Evolutionary conservation across 2,113 vertebrate genomes (phyloP), one percentile per base, ranked within the genome.

Genomic region (Xiphorhynchus elegans): DNA sequence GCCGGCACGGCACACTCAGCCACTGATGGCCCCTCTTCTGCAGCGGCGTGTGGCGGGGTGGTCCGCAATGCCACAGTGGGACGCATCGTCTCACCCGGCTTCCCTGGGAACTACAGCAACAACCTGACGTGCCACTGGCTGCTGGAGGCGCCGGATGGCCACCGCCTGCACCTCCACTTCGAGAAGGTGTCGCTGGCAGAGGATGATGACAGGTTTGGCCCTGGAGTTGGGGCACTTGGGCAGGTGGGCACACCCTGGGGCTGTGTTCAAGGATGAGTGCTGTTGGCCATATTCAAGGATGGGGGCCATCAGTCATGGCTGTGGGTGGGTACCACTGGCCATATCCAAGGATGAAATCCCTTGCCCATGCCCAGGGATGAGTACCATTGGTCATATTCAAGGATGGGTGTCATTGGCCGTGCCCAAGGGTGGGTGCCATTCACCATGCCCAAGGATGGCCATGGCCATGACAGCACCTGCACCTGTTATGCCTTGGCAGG

Each of bases 71-170:
- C 99, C 97, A 99, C 99, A 0, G 98, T 98, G 17, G 99, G 99
- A 25, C 99, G 99, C 17, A 98, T 99, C 3, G 75, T 99, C 82
- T 99, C 99, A 1, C 99, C 99, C 0, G 99, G 99, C 91, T 99
- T 99, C 96, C 99, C 99, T 0, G 98, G 98, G 81, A 99, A 99
- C 98, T 99, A 99, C 97, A 99, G 99, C 98, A 99, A 99, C 98
- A 99, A 99, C 96, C 97, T 99, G 95, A 99, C 99, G 0, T 99
- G 99, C 94, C 99, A 99, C 96, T 99, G 99, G 99, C 98, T 99
- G 81, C 98, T 99, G 87, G 99, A 99, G 96, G 99, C 99, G 2
- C 99, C 99, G 0, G 85, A 97, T 13, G 98, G 97, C 67, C 98
- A 99, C 52, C 97, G 98, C 72, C 97, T 99, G 12, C 99, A 99